Conservation (phyloP, 1,140 invertebrate species). For the Pogonognathellus flavescens region DNA sequence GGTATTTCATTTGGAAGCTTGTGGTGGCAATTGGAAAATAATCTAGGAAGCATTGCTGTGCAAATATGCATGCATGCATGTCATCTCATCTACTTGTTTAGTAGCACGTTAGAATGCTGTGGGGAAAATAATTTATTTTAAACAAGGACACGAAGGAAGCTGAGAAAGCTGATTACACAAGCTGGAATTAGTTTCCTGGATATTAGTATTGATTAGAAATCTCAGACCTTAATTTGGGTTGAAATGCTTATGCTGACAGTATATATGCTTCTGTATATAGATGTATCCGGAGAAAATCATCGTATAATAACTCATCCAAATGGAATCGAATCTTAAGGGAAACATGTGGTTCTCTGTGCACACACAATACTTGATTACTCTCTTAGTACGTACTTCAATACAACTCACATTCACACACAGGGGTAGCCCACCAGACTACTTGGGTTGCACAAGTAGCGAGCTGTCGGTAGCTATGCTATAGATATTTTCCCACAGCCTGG, state of each 20-base stretch:
- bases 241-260: neutral
- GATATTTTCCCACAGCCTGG: conserved; percentile 5
- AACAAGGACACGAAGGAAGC: too few relatives aligned
- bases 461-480: neutral
- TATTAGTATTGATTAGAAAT: conserved; percentile 5
- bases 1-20: too few relatives aligned
- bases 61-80: too few relatives aligned
- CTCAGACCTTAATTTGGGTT: neutral
- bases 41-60: too few relatives aligned
- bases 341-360: conserved; percentile 11
- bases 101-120: too few relatives aligned
- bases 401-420: neutral
- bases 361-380: conserved; percentile 15
- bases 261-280: neutral
- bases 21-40: too few relatives aligned
- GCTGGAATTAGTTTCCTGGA: neutral
- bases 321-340: conserved; percentile 18
- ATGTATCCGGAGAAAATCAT: neutral
- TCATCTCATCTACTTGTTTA: too few relatives aligned
- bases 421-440: neutral
- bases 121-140: too few relatives aligned
- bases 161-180: too few relatives aligned
- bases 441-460: too few relatives aligned
- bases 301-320: conserved; percentile 15
- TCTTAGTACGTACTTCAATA: neutral